Percentiles rank a stretch among this genome's conserved stretches.
Evolutionary conservation across 1,140 invertebrate species (phyloP).

Genomic region (Phocides pigmalion): DNA sequence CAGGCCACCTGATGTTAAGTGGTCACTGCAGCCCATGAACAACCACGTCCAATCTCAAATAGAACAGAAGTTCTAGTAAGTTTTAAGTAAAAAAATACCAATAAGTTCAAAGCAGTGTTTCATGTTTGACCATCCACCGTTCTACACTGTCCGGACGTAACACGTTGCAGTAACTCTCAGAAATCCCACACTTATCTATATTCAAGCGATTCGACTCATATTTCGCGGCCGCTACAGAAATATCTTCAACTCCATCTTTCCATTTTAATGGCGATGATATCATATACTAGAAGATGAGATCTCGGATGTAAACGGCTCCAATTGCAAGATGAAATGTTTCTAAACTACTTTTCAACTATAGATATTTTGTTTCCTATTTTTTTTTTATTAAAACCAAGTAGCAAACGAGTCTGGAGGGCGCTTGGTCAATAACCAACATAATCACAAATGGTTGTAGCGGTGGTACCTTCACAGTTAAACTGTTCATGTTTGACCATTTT

Average conservation of each 20-base stretch:
- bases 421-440: too few relatives aligned
- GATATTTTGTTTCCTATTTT: too few relatives aligned
- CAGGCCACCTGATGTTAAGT: too few relatives aligned
- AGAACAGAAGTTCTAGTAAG: background rate
- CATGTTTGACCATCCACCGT: too few relatives aligned
- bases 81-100: background rate
- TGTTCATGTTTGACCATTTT: too few relatives aligned
- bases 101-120: constrained; percentile 3
- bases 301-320: constrained; percentile 2
- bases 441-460: too few relatives aligned
- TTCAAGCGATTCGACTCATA: constrained; percentile 20
- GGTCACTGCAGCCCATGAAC: too few relatives aligned
- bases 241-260: constrained; percentile 14
- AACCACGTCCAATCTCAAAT: too few relatives aligned
- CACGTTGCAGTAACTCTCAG: background rate
- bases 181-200: constrained; percentile 7
- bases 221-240: constrained; percentile 14
- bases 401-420: too few relatives aligned
- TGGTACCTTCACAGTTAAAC: too few relatives aligned
- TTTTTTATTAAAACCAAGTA: too few relatives aligned
- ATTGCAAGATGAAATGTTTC: constrained; percentile 11
- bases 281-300: constrained; percentile 1
- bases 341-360: constrained; percentile 1
- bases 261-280: constrained; percentile 26
- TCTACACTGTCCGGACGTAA: constrained; percentile 13